Evolutionary conservation across 2,797 vertebrate species (phyloP).

Genomic region (Cygnus olor): DNA sequence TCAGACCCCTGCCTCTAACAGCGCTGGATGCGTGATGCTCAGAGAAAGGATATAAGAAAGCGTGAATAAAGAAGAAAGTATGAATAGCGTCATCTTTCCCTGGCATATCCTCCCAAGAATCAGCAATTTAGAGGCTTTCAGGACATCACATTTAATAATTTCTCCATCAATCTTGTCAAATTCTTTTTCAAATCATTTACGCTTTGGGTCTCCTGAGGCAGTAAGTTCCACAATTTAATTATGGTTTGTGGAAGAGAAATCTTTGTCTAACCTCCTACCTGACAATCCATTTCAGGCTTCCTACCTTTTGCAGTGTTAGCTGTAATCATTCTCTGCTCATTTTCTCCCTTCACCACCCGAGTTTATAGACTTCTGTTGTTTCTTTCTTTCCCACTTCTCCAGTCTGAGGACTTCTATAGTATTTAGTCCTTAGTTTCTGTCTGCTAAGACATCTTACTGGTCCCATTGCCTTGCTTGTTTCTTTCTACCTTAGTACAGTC

Average conservation of each 20-base stretch:
- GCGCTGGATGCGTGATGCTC: too few relatives aligned
- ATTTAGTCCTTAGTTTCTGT: neutral
- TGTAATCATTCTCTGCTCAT: neutral
- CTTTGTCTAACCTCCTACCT: neutral
- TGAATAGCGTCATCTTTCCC: neutral
- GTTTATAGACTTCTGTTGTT: neutral
- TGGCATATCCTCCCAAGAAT: neutral
- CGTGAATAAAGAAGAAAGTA: neutral
- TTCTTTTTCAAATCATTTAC: neutral
- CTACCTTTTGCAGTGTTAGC: neutral
- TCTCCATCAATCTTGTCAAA: neutral
- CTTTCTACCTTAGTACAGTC: neutral
- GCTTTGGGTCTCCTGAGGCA: neutral
- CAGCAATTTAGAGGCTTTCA: neutral
- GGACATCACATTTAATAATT: neutral
- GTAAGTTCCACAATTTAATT: neutral
- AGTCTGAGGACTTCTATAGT: neutral
- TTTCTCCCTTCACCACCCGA: neutral
- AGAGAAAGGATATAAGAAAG: neutral
- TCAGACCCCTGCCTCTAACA: neutral
- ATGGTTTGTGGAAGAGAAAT: neutral
- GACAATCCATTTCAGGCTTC: neutral
- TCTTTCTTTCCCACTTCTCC: neutral
- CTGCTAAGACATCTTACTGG: neutral
- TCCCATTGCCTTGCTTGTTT: neutral